A percentile compares a stretch with the other conserved stretches of the same genome.
phyloP scores from a whole-genome alignment of 2,113 vertebrate genomes.

The Paradisaea rubra region DNA sequence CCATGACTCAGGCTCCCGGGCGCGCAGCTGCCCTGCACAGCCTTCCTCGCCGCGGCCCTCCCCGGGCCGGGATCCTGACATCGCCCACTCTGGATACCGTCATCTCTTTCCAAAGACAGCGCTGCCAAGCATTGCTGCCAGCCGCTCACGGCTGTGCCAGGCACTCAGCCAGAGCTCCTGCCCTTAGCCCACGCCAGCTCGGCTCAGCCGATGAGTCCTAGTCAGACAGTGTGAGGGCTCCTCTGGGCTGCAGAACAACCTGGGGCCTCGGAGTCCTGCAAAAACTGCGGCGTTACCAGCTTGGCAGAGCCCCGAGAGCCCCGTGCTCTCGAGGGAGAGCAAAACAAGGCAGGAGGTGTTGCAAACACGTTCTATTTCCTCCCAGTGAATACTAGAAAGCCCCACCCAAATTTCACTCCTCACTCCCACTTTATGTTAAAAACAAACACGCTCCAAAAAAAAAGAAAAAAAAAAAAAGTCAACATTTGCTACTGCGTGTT shows the following conservation, averaged over 20 bases:
- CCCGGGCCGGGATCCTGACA: neutral
- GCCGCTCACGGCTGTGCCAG: neutral
- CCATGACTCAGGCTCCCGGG: neutral
- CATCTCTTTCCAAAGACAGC: neutral
- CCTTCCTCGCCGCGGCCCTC: neutral
- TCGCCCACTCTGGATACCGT: neutral
- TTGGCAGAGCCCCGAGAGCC: neutral
- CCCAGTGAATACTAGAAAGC: neutral
- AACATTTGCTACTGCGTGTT: neutral
- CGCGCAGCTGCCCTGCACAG: neutral
- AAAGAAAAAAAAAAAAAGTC: neutral
- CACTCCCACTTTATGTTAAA: neutral
- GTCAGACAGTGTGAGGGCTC: neutral
- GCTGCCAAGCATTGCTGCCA: neutral
- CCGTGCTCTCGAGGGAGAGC: neutral
- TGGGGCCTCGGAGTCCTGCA: neutral
- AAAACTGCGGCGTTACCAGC: neutral
- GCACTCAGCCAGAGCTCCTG: neutral
- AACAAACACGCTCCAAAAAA: neutral
- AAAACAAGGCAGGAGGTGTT: neutral
- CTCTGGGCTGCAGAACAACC: neutral
- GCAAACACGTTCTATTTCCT: neutral
- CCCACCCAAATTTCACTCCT: conserved; percentile 17
- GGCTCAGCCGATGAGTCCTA: fast-evolving
- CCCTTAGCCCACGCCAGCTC: neutral